A percentile compares a stretch with the other conserved stretches of the same genome.
Evolutionary conservation across 1,140 invertebrate species (phyloP).

Genomic region (Cryptotermes secundus): DNA sequence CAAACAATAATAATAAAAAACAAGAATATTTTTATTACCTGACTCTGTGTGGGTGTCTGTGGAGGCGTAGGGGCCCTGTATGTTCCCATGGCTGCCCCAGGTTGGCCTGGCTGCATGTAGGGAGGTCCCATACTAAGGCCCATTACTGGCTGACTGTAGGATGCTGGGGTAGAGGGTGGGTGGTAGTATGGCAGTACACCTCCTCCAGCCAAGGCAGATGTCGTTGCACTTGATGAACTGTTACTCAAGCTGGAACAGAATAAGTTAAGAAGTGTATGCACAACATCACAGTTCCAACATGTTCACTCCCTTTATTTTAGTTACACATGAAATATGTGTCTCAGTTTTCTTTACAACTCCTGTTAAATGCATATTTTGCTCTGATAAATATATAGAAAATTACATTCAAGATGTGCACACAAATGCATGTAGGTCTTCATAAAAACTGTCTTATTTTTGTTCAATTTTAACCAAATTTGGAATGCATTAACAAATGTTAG

Average conservation of each 20-base stretch:
- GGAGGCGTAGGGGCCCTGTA: conserved; percentile 33
- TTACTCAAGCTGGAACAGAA: background rate
- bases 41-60: conserved; percentile 32
- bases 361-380: no score
- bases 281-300: background rate
- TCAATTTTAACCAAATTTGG: no score
- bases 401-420: no score
- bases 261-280: background rate
- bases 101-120: conserved; percentile 29
- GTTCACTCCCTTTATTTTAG: no score
- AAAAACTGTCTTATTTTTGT: no score
- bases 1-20: no score
- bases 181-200: conserved; percentile 15
- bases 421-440: no score
- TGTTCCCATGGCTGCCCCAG: background rate
- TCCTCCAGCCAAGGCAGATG: background rate
- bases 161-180: background rate
- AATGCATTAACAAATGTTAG: no score
- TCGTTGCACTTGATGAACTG: background rate
- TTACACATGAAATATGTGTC: no score
- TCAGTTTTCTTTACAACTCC: no score
- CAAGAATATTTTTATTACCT: conserved; percentile 6
- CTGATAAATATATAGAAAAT: no score
- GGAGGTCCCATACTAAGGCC: background rate
- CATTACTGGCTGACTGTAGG: conserved; percentile 22